Conservation (phyloP, 2,113 vertebrate genomes). For the Oenanthe melanoleuca region DNA sequence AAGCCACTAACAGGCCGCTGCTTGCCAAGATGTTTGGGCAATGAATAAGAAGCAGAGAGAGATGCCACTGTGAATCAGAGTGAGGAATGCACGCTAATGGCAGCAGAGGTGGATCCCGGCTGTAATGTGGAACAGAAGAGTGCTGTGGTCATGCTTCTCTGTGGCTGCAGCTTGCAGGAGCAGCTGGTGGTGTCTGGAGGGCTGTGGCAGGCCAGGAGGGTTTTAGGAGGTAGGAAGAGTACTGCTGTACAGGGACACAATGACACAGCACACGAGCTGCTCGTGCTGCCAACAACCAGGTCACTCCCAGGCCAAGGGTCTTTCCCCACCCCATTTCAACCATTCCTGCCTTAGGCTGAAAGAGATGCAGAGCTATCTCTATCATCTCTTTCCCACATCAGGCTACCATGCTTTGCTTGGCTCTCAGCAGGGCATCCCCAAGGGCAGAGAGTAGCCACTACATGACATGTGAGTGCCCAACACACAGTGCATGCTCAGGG, state of each 20-base stretch:
- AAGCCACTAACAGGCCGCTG: constrained; percentile 65
- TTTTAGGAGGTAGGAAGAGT: not conserved
- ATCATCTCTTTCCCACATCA: not conserved
- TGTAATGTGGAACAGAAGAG: constrained; percentile 46
- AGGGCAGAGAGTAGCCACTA: not conserved
- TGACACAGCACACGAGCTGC: accelerated
- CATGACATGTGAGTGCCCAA: accelerated
- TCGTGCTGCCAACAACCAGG: not conserved
- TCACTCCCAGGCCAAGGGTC: not conserved
- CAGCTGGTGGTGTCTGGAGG: not conserved
- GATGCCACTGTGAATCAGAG: constrained; percentile 60
- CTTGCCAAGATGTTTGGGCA: constrained; percentile 62
- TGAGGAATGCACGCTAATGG: constrained; percentile 13
- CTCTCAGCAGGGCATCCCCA: not conserved
- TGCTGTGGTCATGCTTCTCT: not conserved
- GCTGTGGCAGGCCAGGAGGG: accelerated
- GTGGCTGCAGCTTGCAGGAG: not conserved
- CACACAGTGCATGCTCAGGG: not conserved
- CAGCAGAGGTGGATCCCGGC: not conserved
- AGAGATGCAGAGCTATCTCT: no score
- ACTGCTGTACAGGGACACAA: not conserved
- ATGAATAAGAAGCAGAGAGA: constrained; percentile 67
- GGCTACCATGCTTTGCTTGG: not conserved
- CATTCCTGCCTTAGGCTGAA: not conserved
- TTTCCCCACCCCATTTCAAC: not conserved